These are phyloP conservation scores for Andricus quercusramuli DNA, from an alignment of 2,888 invertebrate species.

Conservation along the genomic window DNA sequence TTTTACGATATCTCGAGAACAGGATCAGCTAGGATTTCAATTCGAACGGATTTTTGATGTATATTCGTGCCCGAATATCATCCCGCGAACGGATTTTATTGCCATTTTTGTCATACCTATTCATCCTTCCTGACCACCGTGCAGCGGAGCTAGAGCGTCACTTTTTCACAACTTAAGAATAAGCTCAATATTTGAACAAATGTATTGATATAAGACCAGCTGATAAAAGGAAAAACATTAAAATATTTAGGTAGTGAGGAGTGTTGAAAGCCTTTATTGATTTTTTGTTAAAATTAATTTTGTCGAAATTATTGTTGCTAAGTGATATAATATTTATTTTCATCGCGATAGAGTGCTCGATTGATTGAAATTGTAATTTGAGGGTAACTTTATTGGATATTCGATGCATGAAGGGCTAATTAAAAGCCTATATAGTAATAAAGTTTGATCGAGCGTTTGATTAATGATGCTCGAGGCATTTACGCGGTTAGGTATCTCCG, in stretches of 20 bases:
- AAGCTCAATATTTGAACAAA: too few species aligned
- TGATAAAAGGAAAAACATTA: too few species aligned
- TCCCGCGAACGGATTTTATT: too few species aligned
- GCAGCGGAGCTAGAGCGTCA: too few species aligned
- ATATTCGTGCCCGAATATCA: too few species aligned
- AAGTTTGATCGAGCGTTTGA: background rate
- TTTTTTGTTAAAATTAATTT: background rate
- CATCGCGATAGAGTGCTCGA: background rate
- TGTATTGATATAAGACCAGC: too few species aligned
- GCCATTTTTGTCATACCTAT: too few species aligned
- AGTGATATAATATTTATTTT: background rate
- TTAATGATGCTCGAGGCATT: slow-evolving; percentile 36
- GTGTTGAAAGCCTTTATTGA: background rate
- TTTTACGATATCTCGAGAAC: too few species aligned
- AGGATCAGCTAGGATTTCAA: too few species aligned
- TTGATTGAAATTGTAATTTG: slow-evolving; percentile 7
- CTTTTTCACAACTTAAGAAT: too few species aligned
- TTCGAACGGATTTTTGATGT: too few species aligned
- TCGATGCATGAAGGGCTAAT: slow-evolving; percentile 10
- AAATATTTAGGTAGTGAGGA: background rate
- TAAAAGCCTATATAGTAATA: slow-evolving; percentile 14
- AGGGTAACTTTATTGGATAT: slow-evolving; percentile 29
- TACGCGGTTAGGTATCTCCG: slow-evolving; percentile 15
- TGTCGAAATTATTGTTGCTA: background rate
- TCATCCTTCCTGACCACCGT: too few species aligned